phyloP scores from a whole-genome alignment of 2,113 vertebrate species.

The Triplophysa tibetana region DNA sequence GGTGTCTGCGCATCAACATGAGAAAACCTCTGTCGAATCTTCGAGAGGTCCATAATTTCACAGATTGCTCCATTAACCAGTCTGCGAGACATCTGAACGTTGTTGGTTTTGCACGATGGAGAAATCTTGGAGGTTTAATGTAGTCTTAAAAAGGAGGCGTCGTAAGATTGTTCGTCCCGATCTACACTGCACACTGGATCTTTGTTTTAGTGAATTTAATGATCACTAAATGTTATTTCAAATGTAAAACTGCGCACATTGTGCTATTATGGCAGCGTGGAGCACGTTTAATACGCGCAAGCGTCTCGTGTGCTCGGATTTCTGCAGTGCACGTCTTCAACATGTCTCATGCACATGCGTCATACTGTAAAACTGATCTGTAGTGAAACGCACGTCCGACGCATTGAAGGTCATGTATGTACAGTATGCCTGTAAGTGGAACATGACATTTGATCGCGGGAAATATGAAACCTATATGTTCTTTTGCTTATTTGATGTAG shows the following conservation, averaged over 20 bases:
- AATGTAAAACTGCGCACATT: too few species aligned
- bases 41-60: conserved; percentile 25
- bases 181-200: not conserved
- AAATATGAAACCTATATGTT: not conserved
- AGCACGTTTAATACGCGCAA: not conserved
- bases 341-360: conserved; percentile 26
- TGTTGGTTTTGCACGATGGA: not conserved
- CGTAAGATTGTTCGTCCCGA: too few species aligned
- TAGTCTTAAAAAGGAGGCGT: not conserved
- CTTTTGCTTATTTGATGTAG: conserved; percentile 2
- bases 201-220: not conserved
- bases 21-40: not conserved
- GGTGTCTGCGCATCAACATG: conserved; percentile 13
- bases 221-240: not conserved
- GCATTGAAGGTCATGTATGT: not conserved
- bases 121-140: not conserved
- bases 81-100: not conserved
- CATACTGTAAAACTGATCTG: not conserved
- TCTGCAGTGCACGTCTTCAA: conserved; percentile 17
- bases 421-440: not conserved
- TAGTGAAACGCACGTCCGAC: not conserved
- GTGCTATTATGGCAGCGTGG: too few species aligned
- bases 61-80: not conserved
- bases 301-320: not conserved
- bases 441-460: not conserved